Evolutionary conservation across 2,797 vertebrate genomes (phyloP).

Genomic region (Helarctos malayanus): DNA sequence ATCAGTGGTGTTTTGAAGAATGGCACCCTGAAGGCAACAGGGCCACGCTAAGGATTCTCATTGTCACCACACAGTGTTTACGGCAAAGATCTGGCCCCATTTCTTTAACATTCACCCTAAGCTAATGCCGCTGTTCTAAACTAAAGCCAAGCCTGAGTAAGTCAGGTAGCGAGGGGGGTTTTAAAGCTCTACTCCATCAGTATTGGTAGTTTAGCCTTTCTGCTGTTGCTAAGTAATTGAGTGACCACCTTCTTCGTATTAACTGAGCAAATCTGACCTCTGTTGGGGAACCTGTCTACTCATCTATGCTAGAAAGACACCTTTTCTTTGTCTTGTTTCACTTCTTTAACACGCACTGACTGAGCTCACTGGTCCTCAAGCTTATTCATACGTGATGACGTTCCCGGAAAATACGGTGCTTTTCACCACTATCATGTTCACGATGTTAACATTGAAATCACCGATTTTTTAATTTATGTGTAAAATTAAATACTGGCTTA

Average conservation of each 20-base stretch:
- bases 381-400: background rate
- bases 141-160: conserved; percentile 12
- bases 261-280: background rate
- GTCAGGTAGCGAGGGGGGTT: background rate
- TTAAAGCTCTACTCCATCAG: background rate
- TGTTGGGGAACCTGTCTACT: background rate
- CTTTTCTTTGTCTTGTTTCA: background rate
- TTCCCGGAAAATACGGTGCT: background rate
- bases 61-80: background rate
- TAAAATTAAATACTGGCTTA: background rate
- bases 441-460: background rate
- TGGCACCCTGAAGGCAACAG: background rate
- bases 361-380: background rate
- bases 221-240: conserved; percentile 1
- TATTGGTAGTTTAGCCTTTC: background rate
- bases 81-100: background rate
- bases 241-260: background rate
- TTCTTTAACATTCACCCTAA: conserved; percentile 28
- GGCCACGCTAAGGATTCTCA: background rate
- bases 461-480: background rate
- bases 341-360: background rate
- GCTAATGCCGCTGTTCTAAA: background rate
- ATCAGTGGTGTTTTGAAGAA: background rate
- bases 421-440: background rate
- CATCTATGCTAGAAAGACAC: background rate